phyloP scores from a whole-genome alignment of 2,888 invertebrate genomes.

The Plebejus melissa region DNA sequence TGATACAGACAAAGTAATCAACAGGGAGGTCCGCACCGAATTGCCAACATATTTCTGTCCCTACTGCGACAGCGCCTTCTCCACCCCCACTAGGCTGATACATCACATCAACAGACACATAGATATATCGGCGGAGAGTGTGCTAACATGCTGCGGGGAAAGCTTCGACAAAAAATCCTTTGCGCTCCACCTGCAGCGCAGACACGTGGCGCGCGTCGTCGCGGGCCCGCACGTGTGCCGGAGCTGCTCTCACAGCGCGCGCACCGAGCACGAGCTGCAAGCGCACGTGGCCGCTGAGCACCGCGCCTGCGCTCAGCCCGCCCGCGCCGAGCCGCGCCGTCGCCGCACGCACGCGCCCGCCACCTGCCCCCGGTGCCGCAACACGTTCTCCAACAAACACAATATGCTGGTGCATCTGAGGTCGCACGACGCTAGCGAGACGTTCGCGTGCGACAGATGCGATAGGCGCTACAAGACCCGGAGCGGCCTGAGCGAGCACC shows the following conservation, averaged over 20 bases:
- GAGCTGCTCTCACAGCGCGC: conserved; percentile 46
- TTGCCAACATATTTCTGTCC: conserved; percentile 50
- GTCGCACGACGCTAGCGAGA: conserved; percentile 46
- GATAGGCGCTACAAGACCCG: conserved; percentile 62
- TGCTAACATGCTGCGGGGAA: conserved; percentile 49
- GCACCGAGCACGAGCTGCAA: conserved; percentile 34
- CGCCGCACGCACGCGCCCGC: conserved; percentile 60
- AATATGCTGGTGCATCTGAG: conserved; percentile 67
- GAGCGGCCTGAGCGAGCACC: conserved; percentile 65
- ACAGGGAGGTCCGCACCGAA: conserved; percentile 6
- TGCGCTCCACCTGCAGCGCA: conserved; percentile 48
- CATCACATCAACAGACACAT: conserved; percentile 56
- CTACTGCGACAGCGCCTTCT: conserved; percentile 53
- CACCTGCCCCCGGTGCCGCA: conserved; percentile 70
- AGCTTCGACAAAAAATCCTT: conserved; percentile 46
- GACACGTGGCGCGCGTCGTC: conserved; percentile 41
- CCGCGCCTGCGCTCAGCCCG: conserved; percentile 30
- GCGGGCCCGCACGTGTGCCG: conserved; percentile 42
- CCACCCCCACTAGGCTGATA: conserved; percentile 51
- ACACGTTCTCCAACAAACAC: conserved; percentile 70
- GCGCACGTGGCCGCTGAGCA: conserved; percentile 34
- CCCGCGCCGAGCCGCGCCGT: conserved; percentile 32
- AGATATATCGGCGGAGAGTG: conserved; percentile 43
- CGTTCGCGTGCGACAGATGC: conserved; percentile 62
- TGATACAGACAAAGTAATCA: conserved; percentile 35